Percentiles rank a stretch among this genome's conserved stretches.
phyloP scores from a whole-genome alignment of 2,113 vertebrate species.

The Condylura cristata region DNA sequence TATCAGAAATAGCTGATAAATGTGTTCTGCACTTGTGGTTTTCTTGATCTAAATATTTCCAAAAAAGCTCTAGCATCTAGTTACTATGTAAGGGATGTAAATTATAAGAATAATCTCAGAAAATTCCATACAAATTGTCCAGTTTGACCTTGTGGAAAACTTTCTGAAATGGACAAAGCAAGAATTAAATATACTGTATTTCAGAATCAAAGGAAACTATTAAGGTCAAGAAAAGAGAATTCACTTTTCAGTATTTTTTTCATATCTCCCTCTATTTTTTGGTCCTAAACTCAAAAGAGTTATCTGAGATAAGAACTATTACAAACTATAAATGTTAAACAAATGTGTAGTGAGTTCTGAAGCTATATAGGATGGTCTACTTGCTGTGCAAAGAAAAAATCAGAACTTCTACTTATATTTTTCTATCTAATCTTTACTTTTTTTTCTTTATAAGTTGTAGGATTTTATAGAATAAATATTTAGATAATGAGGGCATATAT shows the following conservation, averaged over 20 bases:
- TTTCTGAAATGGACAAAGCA: not conserved
- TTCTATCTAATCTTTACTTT: not conserved
- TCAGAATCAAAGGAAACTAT: not conserved
- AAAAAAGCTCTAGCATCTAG: not conserved
- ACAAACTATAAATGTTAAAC: not conserved
- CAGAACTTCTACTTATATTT: not conserved
- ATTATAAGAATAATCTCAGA: not conserved
- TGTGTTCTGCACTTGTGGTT: not conserved
- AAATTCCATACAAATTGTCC: not conserved
- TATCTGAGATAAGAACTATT: not conserved
- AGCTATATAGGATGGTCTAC: not conserved
- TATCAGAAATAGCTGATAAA: not conserved
- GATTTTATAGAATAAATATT: not conserved
- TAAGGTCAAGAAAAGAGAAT: not conserved
- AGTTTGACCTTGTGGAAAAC: not conserved
- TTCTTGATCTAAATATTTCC: not conserved
- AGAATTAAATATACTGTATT: not conserved
- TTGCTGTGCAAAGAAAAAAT: not conserved
- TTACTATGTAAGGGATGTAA: not conserved
- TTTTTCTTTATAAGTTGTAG: not conserved
- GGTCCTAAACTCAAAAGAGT: not conserved
- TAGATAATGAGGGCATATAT: not conserved
- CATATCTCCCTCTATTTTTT: not conserved
- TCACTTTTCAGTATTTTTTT: not conserved
- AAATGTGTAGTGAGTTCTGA: not conserved